Conservation (phyloP, 2,113 vertebrate genomes). For the Podocnemis expansa region DNA sequence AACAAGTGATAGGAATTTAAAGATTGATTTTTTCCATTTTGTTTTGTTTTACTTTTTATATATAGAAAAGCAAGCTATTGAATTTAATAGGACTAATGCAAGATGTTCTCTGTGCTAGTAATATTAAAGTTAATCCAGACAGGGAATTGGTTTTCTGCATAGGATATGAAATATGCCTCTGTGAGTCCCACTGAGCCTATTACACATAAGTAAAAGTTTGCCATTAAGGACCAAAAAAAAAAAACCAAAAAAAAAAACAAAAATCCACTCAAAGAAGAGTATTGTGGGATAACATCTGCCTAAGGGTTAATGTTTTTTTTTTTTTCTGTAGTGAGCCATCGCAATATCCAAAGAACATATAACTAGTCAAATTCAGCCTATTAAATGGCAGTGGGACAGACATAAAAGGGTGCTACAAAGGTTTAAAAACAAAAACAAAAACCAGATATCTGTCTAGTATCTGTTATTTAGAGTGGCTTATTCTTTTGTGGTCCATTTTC, state of each 20-base stretch:
- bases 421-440: background rate
- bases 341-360: conserved; percentile 42
- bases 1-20: conserved; percentile 72
- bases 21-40: conserved; percentile 62
- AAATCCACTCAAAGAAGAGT: conserved; percentile 55
- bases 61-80: conserved; percentile 53
- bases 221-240: conserved; percentile 67
- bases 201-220: conserved; percentile 74
- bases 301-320: conserved; percentile 47
- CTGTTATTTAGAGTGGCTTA: background rate
- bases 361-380: conserved; percentile 18
- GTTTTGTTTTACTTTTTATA: conserved; percentile 70
- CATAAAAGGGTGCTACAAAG: background rate
- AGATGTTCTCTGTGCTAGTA: conserved; percentile 58
- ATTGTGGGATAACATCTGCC: conserved; percentile 64
- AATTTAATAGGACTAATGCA: conserved; percentile 74
- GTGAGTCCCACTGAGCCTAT: conserved; percentile 65
- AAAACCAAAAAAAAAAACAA: too few relatives aligned
- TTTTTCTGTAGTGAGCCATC: conserved; percentile 50
- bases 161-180: conserved; percentile 73
- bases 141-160: conserved; percentile 76
- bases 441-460: background rate
- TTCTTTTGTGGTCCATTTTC: background rate
- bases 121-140: conserved; percentile 77
- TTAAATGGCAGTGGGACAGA: conserved; percentile 24